These are phyloP conservation scores for Coenonympha arcania DNA, from an alignment of 2,888 invertebrate species.

Conservation along the genomic window DNA sequence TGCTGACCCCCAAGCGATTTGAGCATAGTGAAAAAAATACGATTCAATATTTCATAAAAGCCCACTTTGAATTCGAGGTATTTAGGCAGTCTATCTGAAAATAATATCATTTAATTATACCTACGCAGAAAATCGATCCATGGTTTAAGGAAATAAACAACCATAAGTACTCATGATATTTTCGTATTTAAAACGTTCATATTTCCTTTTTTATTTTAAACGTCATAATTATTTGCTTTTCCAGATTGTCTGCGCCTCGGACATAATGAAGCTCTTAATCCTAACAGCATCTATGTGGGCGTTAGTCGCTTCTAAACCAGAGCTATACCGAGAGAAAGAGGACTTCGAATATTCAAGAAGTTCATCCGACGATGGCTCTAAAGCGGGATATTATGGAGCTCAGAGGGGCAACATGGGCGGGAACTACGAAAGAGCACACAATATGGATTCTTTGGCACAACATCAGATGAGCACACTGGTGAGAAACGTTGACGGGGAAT, in stretches of 20 bases:
- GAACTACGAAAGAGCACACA: conserved; percentile 66
- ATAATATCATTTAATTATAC: too few species aligned
- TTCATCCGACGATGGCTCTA: conserved; percentile 63
- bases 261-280: conserved; percentile 50
- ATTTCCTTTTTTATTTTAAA: conserved; percentile 32
- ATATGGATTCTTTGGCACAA: conserved; percentile 66
- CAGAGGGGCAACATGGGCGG: conserved; percentile 72
- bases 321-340: conserved; percentile 63
- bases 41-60: too few species aligned
- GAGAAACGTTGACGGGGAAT: conserved; percentile 57
- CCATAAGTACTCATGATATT: too few species aligned
- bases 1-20: too few species aligned
- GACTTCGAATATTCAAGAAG: conserved; percentile 68
- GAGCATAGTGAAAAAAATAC: too few species aligned
- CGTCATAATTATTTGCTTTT: too few species aligned
- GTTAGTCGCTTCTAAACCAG: conserved; percentile 53
- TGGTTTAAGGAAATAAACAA: too few species aligned
- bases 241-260: conserved; percentile 32
- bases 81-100: too few species aligned
- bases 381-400: conserved; percentile 64
- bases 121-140: too few species aligned
- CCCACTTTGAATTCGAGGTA: too few species aligned
- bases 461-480: conserved; percentile 65
- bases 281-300: conserved; percentile 47
- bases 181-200: not conserved